Conservation (phyloP, 1,140 invertebrate species). For the Nasonia longicornis region DNA sequence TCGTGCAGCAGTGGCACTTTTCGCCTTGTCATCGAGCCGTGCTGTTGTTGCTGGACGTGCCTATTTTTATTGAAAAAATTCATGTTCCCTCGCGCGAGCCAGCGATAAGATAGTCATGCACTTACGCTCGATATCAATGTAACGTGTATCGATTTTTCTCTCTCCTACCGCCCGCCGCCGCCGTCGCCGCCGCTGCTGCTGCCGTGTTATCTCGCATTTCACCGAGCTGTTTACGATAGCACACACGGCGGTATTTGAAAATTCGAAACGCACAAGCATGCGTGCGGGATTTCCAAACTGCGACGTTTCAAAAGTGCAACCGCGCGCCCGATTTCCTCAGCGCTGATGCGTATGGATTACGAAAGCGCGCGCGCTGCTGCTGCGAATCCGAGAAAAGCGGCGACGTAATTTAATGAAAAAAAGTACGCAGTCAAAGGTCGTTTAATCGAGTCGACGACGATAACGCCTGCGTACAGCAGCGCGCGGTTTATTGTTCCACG, state of each 20-base stretch:
- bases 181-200: neutral
- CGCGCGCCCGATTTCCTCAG: neutral
- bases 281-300: slow-evolving; percentile 3
- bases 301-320: slow-evolving; percentile 17
- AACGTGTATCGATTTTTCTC: slow-evolving; percentile 4
- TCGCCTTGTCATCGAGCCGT: neutral
- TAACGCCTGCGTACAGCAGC: neutral
- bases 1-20: neutral
- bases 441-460: slow-evolving; percentile 13
- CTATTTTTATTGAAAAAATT: slow-evolving; percentile 2
- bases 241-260: neutral
- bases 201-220: neutral
- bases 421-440: slow-evolving; percentile 35
- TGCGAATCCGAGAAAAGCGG: neutral
- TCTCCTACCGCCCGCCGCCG: neutral
- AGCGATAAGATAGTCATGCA: neutral
- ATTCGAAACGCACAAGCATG: neutral
- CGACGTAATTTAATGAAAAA: neutral
- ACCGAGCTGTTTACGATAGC: neutral
- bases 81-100: neutral
- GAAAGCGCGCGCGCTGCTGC: neutral
- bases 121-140: neutral
- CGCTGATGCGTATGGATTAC: neutral
- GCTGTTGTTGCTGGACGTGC: neutral
- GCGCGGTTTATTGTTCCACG: slow-evolving; percentile 24